Conservation (phyloP, 2,888 invertebrate species). For the Masnerella sp. region DNA sequence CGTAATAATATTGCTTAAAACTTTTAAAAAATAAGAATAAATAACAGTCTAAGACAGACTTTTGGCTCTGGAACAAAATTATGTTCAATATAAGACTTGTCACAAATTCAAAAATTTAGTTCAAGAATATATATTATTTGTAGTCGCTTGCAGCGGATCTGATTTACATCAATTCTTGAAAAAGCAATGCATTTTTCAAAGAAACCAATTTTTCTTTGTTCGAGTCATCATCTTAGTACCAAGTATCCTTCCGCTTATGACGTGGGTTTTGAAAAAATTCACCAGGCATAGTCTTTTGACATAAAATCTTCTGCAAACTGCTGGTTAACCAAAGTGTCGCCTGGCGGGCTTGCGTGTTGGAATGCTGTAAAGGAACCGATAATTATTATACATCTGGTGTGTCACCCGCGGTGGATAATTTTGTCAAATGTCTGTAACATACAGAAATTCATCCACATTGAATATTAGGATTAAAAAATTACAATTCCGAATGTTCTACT, state of each 20-base stretch:
- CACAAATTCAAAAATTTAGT: slow-evolving; percentile 36
- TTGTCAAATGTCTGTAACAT: slow-evolving; percentile 69
- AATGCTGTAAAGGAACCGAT: slow-evolving; percentile 71
- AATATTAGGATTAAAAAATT: slow-evolving; percentile 36
- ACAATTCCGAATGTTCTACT: too few relatives aligned
- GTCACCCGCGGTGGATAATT: slow-evolving; percentile 75
- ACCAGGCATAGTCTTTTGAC: slow-evolving; percentile 55
- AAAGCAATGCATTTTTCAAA: slow-evolving; percentile 47
- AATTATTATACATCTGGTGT: slow-evolving; percentile 70
- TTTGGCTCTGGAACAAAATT: too few relatives aligned
- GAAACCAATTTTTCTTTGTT: slow-evolving; percentile 54
- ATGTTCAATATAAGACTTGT: slow-evolving; percentile 30
- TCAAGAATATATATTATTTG: slow-evolving; percentile 42
- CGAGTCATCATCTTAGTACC: slow-evolving; percentile 48
- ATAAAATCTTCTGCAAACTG: slow-evolving; percentile 65
- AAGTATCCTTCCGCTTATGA: slow-evolving; percentile 24
- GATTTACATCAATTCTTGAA: slow-evolving; percentile 49
- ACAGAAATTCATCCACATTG: slow-evolving; percentile 56
- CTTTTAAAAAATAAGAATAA: too few relatives aligned
- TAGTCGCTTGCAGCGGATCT: slow-evolving; percentile 35
- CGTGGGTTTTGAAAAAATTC: slow-evolving; percentile 38
- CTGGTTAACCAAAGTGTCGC: slow-evolving; percentile 76
- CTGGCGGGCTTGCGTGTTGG: slow-evolving; percentile 76
- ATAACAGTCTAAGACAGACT: too few relatives aligned
- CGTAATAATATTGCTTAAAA: too few relatives aligned